Evolutionary conservation across 2,888 invertebrate species (phyloP), one percentile per base, ranked within the genome.

Genomic region (Ochropleura plecta): DNA sequence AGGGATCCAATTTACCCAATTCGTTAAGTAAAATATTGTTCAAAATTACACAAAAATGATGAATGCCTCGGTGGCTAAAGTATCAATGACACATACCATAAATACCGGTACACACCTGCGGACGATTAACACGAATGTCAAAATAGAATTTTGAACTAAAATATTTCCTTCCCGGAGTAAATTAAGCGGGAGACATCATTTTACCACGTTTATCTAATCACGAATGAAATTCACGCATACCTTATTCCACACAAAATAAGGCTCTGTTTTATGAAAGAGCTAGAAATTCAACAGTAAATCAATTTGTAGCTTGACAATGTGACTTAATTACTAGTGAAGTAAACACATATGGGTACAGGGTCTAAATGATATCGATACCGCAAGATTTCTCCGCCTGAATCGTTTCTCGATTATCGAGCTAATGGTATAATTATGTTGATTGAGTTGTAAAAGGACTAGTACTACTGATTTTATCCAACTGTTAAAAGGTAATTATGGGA

Each of bases 61-160:
- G 82, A 83, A 90, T 90, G 87, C 79, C 60, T 76, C 70, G 51
- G 79, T 85, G 72, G 78, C 57, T 68, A 85, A 88, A 90, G 89
- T 91, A 92, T 91, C 89, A 90, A 89, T 89, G 88, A 85, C 89
- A 89, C 90, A 94, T 95, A 90, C 92, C 86, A 67, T 48, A 88
- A 87, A 93, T 92, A 87, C 90, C 89, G 63, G 57, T n/a, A 74
- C 90, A 91, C 95, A 95, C 95, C 95, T 95, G 95, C 88, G 92
- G 83, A 85, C 95, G 91, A 95, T 95, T 95, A 95, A 94, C 95
- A 93, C 91, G 89, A 93, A 95, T 94, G 95, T 96, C 95, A 95
- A 95, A 96, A 95, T 94, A 95, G 92, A 92, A 93, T 92, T 89
- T 90, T 88, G 81, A 90, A 89, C 91, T 87, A 88, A 94, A 94